A percentile compares a stretch with the other conserved stretches of the same genome.
Evolutionary conservation across 2,113 vertebrate species (phyloP).

Genomic region (Grantiella picta): DNA sequence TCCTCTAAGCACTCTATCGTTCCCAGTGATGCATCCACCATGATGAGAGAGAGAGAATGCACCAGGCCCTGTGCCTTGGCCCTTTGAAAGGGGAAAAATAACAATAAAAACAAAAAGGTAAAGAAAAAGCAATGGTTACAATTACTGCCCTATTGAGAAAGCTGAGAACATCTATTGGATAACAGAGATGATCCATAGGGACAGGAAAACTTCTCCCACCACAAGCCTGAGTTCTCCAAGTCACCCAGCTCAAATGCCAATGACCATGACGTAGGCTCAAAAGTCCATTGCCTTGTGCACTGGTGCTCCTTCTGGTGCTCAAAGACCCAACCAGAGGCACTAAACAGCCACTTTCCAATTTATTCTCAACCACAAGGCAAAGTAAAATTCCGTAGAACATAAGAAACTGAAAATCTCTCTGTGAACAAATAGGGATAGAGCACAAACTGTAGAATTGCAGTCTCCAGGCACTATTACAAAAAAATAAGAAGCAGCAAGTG

Average conservation of each 20-base stretch:
- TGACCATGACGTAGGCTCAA: not conserved
- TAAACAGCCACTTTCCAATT: not conserved
- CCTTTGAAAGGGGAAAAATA: constrained; percentile 63
- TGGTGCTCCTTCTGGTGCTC: not conserved
- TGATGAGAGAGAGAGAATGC: constrained; percentile 84
- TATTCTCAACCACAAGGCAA: not conserved
- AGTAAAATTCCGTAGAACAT: not conserved
- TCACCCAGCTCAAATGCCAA: not conserved
- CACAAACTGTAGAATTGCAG: not conserved
- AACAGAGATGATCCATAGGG: not conserved
- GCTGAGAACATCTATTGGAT: not conserved
- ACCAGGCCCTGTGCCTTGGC: constrained; percentile 84
- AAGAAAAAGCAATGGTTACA: not conserved
- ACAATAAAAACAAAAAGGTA: not conserved
- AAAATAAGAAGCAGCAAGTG: not conserved
- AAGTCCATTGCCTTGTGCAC: not conserved
- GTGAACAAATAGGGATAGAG: not conserved
- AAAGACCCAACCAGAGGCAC: not conserved
- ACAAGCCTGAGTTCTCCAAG: not conserved
- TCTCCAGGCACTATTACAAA: not conserved
- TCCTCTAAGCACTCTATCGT: constrained; percentile 91
- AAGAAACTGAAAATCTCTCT: not conserved
- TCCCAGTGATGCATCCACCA: constrained; percentile 85
- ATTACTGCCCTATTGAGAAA: not conserved
- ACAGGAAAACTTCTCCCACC: not conserved